Conservation (phyloP, 2,888 invertebrate genomes). For the Neoascia interrupta region DNA sequence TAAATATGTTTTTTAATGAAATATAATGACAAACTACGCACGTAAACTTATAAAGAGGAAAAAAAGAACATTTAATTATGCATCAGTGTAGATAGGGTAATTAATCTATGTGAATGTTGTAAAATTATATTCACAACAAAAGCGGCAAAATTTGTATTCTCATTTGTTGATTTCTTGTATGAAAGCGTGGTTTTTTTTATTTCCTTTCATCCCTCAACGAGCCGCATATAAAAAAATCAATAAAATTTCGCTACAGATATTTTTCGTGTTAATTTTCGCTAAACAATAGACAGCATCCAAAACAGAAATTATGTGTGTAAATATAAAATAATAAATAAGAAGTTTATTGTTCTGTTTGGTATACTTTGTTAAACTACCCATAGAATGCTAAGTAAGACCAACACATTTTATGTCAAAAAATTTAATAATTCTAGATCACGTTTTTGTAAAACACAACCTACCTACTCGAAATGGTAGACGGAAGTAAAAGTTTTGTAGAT, state of each 20-base stretch:
- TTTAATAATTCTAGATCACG: conserved; percentile 39
- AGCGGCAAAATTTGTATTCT: too few relatives aligned
- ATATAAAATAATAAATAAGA: too few relatives aligned
- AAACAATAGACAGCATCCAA: too few relatives aligned
- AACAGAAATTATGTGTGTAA: too few relatives aligned
- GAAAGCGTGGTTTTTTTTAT: too few relatives aligned
- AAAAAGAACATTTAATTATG: conserved; percentile 9
- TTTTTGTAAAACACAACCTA: conserved; percentile 40
- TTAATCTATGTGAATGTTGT: conserved; percentile 52
- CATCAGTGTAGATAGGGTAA: conserved; percentile 67
- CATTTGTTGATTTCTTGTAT: too few relatives aligned
- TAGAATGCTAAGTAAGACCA: conserved; percentile 35
- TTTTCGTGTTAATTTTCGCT: too few relatives aligned
- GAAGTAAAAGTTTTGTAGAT: conserved; percentile 49
- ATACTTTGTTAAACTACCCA: too few relatives aligned
- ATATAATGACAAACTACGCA: conserved; percentile 19
- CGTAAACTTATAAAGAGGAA: conserved; percentile 27
- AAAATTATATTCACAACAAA: conserved; percentile 22
- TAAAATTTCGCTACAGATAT: too few relatives aligned
- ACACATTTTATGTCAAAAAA: conserved; percentile 13
- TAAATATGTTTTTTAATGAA: conserved; percentile 36
- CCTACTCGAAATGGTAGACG: not conserved
- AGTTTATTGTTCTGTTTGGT: too few relatives aligned
- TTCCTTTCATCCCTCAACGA: conserved; percentile 5
- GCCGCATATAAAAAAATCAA: too few relatives aligned